phyloP scores from a whole-genome alignment of 2,113 vertebrate genomes.

The Rhegmatorhina hoffmannsi region DNA sequence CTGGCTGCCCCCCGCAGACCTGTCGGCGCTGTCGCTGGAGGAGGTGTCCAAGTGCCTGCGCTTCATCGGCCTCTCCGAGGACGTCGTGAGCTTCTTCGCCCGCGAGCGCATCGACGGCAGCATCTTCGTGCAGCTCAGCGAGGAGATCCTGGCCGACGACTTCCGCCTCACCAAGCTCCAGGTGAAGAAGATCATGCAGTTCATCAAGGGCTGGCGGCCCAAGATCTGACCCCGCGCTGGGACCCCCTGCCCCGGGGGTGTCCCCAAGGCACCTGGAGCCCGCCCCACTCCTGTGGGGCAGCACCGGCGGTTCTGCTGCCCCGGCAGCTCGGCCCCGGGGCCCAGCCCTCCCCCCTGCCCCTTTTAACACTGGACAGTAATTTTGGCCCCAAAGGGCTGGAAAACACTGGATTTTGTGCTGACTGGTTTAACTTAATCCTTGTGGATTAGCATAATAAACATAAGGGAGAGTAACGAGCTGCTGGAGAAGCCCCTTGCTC shows the following conservation, averaged over 20 bases:
- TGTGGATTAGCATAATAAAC: conserved; percentile 77
- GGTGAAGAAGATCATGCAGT: conserved; percentile 98
- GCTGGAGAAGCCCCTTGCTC: accelerated
- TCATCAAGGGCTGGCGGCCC: conserved; percentile 98
- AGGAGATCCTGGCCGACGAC: conserved; percentile 96
- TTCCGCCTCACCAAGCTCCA: conserved; percentile 96
- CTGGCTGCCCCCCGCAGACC: conserved; percentile 91
- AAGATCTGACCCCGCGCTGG: conserved; percentile 78
- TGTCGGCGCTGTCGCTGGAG: conserved; percentile 91
- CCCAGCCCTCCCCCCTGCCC: not conserved
- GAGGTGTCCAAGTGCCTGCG: conserved; percentile 93
- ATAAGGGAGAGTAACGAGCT: not conserved
- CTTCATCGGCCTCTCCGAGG: conserved; percentile 95
- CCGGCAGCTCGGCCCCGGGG: accelerated
- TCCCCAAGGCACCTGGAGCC: accelerated
- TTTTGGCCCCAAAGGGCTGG: conserved; percentile 48
- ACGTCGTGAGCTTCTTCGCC: conserved; percentile 89
- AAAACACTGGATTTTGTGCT: conserved; percentile 14
- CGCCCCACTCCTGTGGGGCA: accelerated
- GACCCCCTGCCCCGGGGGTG: not conserved
- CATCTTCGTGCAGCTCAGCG: conserved; percentile 95
- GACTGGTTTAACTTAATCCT: conserved; percentile 72
- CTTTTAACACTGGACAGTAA: conserved; percentile 61
- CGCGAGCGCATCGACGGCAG: conserved; percentile 95
- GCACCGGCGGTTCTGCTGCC: not conserved